Evolutionary conservation across 2,797 vertebrate species (phyloP).

Genomic region (Lagorchestes hirsutus): DNA sequence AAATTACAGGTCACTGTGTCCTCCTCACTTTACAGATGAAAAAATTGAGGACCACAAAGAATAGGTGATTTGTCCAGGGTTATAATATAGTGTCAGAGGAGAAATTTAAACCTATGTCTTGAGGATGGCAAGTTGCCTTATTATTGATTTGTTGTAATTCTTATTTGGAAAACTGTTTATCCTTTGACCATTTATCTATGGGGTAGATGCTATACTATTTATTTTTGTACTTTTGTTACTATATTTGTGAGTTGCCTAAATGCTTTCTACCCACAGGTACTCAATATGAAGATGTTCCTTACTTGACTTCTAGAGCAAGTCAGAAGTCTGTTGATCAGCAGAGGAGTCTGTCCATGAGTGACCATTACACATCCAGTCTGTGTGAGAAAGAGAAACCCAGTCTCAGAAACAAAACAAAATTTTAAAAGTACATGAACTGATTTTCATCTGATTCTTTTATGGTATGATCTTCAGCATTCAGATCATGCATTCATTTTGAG

Average conservation of each 20-base stretch:
- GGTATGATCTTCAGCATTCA: background rate
- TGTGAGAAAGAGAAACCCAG: background rate
- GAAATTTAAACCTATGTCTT: background rate
- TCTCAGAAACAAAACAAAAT: background rate
- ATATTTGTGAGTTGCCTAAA: background rate
- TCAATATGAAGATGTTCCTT: background rate
- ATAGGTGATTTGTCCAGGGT: background rate
- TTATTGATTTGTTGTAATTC: background rate
- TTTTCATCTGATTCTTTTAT: background rate
- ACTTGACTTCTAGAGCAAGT: background rate
- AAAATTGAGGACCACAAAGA: background rate
- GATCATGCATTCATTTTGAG: background rate
- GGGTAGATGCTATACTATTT: background rate
- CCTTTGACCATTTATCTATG: background rate
- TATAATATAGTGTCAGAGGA: background rate
- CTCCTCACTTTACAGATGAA: background rate
- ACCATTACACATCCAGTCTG: background rate
- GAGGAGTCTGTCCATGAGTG: background rate
- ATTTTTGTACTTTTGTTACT: background rate
- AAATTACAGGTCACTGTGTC: background rate
- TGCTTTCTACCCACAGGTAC: background rate
- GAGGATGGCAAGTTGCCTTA: background rate
- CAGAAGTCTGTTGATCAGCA: background rate
- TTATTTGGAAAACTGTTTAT: background rate
- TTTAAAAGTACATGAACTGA: background rate